Evolutionary conservation across 92 coral and sea anemone species (phyloP).

Genomic region (Parazoanthus swiftii): DNA sequence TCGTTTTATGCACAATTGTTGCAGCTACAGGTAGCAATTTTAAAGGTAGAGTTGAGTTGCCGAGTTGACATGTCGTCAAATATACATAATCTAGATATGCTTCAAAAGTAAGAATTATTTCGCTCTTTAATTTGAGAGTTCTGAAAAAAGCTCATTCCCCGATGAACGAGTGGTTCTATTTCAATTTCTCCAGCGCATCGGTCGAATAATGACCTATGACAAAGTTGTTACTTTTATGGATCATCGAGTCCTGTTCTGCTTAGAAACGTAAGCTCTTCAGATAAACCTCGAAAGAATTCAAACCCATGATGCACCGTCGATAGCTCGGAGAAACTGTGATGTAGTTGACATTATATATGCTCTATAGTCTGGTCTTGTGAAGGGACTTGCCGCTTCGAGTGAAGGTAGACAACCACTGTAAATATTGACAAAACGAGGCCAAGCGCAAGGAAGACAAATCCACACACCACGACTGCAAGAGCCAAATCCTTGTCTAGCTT

Average conservation of each 20-base stretch:
- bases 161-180: neutral
- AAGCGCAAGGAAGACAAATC: constrained; percentile 23
- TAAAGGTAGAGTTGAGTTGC: neutral
- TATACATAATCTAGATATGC: no score
- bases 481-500: constrained; percentile 27
- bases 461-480: constrained; percentile 18
- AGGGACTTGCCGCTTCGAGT: neutral
- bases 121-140: neutral
- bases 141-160: neutral
- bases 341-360: neutral
- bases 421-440: constrained; percentile 16
- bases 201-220: neutral
- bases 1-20: neutral
- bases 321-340: neutral
- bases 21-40: neutral
- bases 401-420: neutral
- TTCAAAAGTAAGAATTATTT: neutral
- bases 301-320: neutral
- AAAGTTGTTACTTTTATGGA: no score
- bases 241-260: neutral
- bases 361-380: constrained; percentile 12
- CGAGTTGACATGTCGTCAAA: neutral
- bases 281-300: neutral
- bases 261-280: neutral
- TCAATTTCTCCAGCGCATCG: neutral